Conservation (phyloP, 1,140 invertebrate species). For the Hypothenemus hampei region DNA sequence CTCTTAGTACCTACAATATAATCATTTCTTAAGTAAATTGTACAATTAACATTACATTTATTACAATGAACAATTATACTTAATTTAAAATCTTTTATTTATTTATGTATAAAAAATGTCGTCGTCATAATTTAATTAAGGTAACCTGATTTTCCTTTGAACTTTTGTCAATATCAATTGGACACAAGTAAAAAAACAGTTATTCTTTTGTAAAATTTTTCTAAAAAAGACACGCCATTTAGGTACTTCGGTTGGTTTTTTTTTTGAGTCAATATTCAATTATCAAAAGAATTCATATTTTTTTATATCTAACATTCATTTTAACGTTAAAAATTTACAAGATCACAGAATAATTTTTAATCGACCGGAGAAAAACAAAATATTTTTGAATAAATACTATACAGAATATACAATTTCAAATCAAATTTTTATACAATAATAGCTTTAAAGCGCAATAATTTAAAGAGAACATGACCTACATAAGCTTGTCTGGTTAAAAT, state of each 20-base stretch:
- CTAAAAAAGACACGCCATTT: conserved; percentile 24
- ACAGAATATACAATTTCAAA: conserved; percentile 18
- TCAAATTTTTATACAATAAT: no score
- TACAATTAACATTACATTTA: conserved; percentile 16
- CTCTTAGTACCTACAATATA: no score
- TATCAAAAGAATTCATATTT: no score
- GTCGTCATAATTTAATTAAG: conserved; percentile 3
- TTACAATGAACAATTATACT: conserved; percentile 4
- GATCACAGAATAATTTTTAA: conserved; percentile 17
- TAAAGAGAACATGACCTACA: no score
- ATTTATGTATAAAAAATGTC: conserved; percentile 6
- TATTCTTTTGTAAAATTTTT: no score
- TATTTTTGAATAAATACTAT: conserved; percentile 24
- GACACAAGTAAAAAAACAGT: no score
- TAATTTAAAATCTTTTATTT: neutral
- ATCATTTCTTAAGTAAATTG: no score
- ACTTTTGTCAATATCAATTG: no score
- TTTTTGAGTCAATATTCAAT: conserved; percentile 2
- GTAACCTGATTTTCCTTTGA: conserved; percentile 16
- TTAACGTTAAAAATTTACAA: conserved; percentile 6
- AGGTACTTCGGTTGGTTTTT: conserved; percentile 13
- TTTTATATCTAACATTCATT: conserved; percentile 6
- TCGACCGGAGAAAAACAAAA: neutral
- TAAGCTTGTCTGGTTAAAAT: no score
- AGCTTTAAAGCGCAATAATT: no score